phyloP scores from a whole-genome alignment of 1,140 invertebrate species.

The Bombus confusus region DNA sequence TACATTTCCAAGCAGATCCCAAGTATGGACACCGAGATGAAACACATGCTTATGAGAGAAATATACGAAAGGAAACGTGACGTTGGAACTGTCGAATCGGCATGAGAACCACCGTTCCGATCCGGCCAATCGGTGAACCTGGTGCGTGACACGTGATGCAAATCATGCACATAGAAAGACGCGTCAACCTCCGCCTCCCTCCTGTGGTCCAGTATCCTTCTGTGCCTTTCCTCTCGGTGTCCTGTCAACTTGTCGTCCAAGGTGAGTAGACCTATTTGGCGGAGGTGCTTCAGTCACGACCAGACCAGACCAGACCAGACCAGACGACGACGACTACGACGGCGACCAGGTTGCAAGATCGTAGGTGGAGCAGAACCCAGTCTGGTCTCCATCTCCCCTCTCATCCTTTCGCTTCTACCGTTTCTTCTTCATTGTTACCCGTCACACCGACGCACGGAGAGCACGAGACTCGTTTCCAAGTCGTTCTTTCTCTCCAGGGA shows the following conservation, averaged over 20 bases:
- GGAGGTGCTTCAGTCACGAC: slow-evolving; percentile 58
- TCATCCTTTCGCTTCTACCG: slow-evolving; percentile 14
- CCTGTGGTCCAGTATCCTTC: slow-evolving; percentile 48
- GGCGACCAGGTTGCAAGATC: slow-evolving; percentile 7
- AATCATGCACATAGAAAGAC: slow-evolving; percentile 63
- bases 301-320: slow-evolving; percentile 28
- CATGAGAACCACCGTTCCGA: slow-evolving; percentile 59
- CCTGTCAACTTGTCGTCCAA: slow-evolving; percentile 70
- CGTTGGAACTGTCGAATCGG: not conserved
- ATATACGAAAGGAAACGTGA: not conserved
- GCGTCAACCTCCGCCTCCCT: slow-evolving; percentile 20
- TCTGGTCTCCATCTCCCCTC: slow-evolving; percentile 46
- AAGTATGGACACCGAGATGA: not conserved
- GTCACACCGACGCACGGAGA: slow-evolving; percentile 8
- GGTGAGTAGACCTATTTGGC: slow-evolving; percentile 68
- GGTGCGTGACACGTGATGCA: slow-evolving; percentile 63
- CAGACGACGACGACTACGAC: not conserved
- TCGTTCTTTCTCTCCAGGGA: not conserved
- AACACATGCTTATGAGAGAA: not conserved
- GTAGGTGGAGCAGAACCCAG: slow-evolving; percentile 62
- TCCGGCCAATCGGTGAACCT: slow-evolving; percentile 50
- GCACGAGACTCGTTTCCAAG: slow-evolving; percentile 29
- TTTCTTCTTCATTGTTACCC: slow-evolving; percentile 50
- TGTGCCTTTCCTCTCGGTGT: slow-evolving; percentile 56
- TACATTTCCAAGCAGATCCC: not conserved